Conservation (phyloP, 2,888 invertebrate genomes). For the Napeogenes sylphis region DNA sequence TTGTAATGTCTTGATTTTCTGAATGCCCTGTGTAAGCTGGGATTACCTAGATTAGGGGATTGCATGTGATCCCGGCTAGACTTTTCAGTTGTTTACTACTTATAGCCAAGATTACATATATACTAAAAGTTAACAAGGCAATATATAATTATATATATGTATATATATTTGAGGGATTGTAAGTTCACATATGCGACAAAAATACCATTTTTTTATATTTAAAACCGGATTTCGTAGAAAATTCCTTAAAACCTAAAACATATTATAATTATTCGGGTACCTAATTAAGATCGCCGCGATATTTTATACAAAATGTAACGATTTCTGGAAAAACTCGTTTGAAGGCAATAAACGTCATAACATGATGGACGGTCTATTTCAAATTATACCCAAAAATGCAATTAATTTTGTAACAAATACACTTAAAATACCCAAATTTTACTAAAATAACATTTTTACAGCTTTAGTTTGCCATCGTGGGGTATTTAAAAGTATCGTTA, state of each 20-base stretch:
- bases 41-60: not conserved
- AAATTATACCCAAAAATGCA: not conserved
- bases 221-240: not conserved
- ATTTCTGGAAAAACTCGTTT: conserved; percentile 34
- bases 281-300: conserved; percentile 44
- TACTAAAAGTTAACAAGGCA: not conserved
- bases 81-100: not conserved
- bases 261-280: conserved; percentile 40
- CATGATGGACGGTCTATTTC: conserved; percentile 31
- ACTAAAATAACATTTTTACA: too few relatives aligned
- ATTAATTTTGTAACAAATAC: not conserved
- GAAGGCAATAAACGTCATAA: conserved; percentile 35
- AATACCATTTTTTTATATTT: too few relatives aligned
- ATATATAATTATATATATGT: not conserved
- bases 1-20: not conserved
- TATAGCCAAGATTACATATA: not conserved
- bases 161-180: too few relatives aligned
- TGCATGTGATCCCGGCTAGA: not conserved
- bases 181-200: too few relatives aligned
- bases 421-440: too few relatives aligned
- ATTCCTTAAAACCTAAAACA: conserved; percentile 21
- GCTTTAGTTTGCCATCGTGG: too few relatives aligned
- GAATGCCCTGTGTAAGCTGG: not conserved
- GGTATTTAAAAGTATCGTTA: too few relatives aligned
- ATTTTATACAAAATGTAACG: conserved; percentile 40